Base-by-base conservation (phyloP, 2,797 vertebrate species). In the Arvicola amphibius region DNA sequence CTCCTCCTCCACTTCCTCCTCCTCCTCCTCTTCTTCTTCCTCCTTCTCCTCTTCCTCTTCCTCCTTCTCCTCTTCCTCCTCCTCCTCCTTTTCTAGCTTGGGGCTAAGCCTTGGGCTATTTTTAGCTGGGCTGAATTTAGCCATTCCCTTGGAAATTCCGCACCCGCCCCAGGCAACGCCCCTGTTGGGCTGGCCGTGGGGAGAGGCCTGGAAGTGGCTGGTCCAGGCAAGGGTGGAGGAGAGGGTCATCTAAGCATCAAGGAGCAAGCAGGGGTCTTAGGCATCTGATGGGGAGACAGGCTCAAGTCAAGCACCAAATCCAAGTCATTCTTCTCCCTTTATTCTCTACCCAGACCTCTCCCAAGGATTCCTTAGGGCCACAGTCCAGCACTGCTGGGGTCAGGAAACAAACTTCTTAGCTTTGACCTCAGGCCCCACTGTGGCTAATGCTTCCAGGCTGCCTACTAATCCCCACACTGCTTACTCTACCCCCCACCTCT, bases 131-230 rank as follows among this genome's bases (percentile, higher is more conserved):
- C 94, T 98, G 98, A 98, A 98, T 98, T 98, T 98, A 98, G 98
- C 97, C 97, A 97, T 98, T 98, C 98, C 98, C 98, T 98, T 98
- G 97, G 97, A 98, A 99, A 98, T 98, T 98, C 98, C 98, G 98
- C 97, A 98, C 97, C 97, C 98, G 94, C 98, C 85, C 98, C 98
- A 71, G 92, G 89, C 93, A 94, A 95, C 96, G 73, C 83, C 96
- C 90, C 96, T 78, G 17, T 88, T 92, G 91, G 94, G 25, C 90
- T 92, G 91, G 94, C 95, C 93, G 76, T 7, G 6, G 46, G 93
- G 94, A 87, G 85, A 84, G 87, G 92, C 95, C 87, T 80, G 63
- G 0, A 81, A 95, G 81, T 5, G 0, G 76, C 96, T 76, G 0
- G 84, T 17, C 1, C 89, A 81, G 48, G 79, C 89, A 63, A 37